These are phyloP conservation scores for Gymnodraco acuticeps DNA, from an alignment of 2,797 vertebrate genomes.

Conservation along the genomic window DNA sequence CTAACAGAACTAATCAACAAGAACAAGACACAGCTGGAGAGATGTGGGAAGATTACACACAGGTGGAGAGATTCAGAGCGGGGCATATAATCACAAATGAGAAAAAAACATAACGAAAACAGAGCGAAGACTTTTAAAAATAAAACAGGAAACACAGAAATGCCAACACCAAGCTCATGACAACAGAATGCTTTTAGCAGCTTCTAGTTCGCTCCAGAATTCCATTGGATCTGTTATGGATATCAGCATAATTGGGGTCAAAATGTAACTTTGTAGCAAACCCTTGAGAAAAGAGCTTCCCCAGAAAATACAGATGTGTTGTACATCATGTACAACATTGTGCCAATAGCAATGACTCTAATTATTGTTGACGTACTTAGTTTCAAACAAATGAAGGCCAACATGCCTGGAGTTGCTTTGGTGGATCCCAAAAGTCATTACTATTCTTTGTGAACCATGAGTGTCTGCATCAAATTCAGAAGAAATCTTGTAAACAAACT, in stretches of 20 bases:
- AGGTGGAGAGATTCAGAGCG: too few species aligned
- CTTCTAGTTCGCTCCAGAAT: neutral
- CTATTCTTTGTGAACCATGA: neutral
- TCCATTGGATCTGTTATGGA: neutral
- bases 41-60: too few species aligned
- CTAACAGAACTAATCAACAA: too few species aligned
- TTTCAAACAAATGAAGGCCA: neutral
- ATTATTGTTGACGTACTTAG: neutral
- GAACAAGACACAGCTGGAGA: too few species aligned
- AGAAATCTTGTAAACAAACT: too few species aligned
- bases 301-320: too few species aligned
- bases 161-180: too few species aligned
- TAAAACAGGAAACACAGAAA: too few species aligned
- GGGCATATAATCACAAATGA: too few species aligned
- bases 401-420: neutral
- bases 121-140: too few species aligned
- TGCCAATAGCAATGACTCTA: neutral
- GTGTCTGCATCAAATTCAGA: neutral
- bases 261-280: neutral
- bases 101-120: too few species aligned
- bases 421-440: neutral
- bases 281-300: neutral
- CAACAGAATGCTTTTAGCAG: neutral
- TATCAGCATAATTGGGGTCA: neutral
- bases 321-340: too few species aligned